phyloP scores from a whole-genome alignment of 1,140 invertebrate species.

The Nomia melanderi region DNA sequence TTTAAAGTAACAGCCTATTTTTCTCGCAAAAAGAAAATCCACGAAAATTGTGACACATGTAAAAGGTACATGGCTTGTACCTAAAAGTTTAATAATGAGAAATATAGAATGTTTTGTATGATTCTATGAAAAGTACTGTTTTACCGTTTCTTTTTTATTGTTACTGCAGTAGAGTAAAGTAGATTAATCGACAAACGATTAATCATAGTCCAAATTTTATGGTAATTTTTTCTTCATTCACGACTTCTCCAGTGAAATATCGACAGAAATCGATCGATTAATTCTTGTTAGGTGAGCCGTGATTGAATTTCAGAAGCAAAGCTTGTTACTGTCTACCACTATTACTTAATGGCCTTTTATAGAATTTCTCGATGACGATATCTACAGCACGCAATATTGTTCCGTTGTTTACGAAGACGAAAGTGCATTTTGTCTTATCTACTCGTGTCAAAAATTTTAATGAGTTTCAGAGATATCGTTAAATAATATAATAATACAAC shows the following conservation, averaged over 20 bases:
- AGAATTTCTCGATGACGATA: neutral
- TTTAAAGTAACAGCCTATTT: no score
- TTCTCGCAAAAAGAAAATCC: no score
- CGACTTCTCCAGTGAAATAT: neutral
- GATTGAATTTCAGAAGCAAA: conserved; percentile 26
- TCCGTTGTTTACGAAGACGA: neutral
- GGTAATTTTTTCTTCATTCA: no score
- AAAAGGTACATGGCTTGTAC: no score
- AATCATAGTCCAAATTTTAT: neutral
- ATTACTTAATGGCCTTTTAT: conserved; percentile 13
- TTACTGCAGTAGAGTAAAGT: no score
- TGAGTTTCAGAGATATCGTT: neutral
- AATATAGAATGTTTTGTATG: no score
- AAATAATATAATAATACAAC: no score
- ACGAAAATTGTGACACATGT: no score
- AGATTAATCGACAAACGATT: no score
- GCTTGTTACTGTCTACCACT: neutral
- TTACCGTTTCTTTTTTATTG: no score
- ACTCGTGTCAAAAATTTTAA: neutral
- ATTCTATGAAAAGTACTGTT: no score
- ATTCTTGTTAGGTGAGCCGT: neutral
- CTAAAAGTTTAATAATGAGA: no score
- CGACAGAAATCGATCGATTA: conserved; percentile 6
- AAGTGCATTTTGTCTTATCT: neutral
- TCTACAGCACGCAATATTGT: neutral